Base-by-base conservation (phyloP, 1,140 invertebrate species). In the Nasonia giraulti region DNA sequence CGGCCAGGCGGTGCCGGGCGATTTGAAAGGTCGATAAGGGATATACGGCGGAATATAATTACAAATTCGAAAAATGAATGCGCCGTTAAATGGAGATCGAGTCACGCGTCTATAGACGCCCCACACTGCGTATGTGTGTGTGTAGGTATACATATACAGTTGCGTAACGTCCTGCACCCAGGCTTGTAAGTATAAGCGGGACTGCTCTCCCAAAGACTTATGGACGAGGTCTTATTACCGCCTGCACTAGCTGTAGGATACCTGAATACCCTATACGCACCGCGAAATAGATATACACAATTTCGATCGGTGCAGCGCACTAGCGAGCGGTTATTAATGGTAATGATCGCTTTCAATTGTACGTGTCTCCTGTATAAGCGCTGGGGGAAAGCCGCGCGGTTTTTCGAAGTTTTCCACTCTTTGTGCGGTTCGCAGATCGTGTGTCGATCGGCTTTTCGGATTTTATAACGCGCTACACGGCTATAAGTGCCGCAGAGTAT, bases 21-120 rank as follows among this genome's bases (percentile, higher is more conserved):
- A 92, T 92, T 92, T 89, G 91, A 92, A 92, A 92, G 91, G 90
- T 89, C 90, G 91, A 92, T 92, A 92, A 91, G 89, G 40, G 88
- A 88, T 88, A 88, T 33, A 33, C 8, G 23, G 62, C 85, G 89
- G 90, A 91, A 90, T 91, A 92, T 91, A 91, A 91, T 91, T 91
- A 89, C 88, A 90, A 91, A 90, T 91, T 91, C 89, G 89, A 91
- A 89, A 89, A 91, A 85, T 81, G 84, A 76, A 76, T 47, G 66
- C 50, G 75, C 80, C 80, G 76, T 82, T 85, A 82, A 85, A 80
- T 23, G 66, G 85, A 80, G 80, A 82, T 69, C 74, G 84, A 81
- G 80, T 85, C 66, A 74, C 78, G 80, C 73, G n/a, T 17, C n/a
- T 17, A n/a, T 14, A 62, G 17, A 2, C 20, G 7, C 6, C 0